Base-by-base conservation (phyloP, 2,888 invertebrate species). In the Rotaria magnacalcarata region DNA sequence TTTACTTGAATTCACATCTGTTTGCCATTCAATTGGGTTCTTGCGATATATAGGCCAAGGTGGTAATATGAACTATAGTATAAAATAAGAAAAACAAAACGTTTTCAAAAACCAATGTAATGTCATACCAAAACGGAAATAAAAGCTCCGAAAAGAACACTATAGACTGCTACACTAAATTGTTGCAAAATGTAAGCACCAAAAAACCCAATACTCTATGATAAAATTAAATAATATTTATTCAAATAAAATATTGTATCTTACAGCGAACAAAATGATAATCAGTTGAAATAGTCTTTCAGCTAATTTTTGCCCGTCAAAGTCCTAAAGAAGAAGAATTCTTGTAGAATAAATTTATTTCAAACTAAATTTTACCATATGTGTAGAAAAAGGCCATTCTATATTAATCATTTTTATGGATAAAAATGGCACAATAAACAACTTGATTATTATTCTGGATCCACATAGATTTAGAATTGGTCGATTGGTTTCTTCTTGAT, bases 101-200 rank as follows among this genome's bases (percentile, higher is more conserved):
- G 34, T 94, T 94, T 89, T 96, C 92, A 8, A 74, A 5, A 43
- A 4, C 3, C 21, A 19, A 6, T n/a, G 27, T 24, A 67, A 24
- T 74, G 19, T 41, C 74, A 41, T 74, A 74, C 74, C 4, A 74
- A 16, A 74, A 95, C 94, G 75, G 96, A 95, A 88, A 97, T 92
- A 2, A 95, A 92, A 90, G 96, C 96, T 88, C 97, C 97, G 89
- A 95, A 96, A 54, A 95, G 95, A 84, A 97, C 92, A 89, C 96
- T 95, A 89, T 96, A 96, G 56, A 97, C 95, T 1, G 96, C 96
- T 90, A 96, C 96, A 0, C 96, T 97, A 90, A 96, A 97, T 90
- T 96, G 96, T 90, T 97, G 96, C 88, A 96, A 95, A 85, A 95
- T 93, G 89, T 95, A 96, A 67, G 97, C 97, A 95, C 96, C 96